Evolutionary conservation across 1,140 invertebrate species (phyloP).

Genomic region (Wasmannia auropunctata): DNA sequence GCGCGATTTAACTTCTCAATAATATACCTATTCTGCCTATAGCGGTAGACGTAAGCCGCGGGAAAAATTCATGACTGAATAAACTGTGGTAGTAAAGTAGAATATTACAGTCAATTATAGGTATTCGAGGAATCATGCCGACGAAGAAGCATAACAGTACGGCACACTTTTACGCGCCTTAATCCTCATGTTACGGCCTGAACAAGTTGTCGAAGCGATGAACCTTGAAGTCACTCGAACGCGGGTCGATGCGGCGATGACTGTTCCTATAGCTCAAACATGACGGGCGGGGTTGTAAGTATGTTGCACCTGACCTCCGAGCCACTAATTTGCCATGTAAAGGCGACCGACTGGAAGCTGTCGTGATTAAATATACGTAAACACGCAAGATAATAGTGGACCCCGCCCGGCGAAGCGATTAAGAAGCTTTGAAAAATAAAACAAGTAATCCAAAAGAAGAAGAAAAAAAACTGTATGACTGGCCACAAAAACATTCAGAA

Average conservation of each 20-base stretch:
- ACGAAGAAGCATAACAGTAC: neutral
- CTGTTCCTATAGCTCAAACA: neutral
- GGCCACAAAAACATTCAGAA: neutral
- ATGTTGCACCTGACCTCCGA: neutral
- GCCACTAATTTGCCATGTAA: conserved; percentile 9
- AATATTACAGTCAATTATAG: neutral
- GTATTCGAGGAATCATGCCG: neutral
- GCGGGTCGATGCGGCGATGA: neutral
- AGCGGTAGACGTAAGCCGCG: neutral
- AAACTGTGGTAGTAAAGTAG: neutral
- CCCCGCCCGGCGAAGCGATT: neutral
- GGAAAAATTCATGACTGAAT: neutral
- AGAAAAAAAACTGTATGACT: neutral
- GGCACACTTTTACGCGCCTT: neutral
- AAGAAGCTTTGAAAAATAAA: neutral
- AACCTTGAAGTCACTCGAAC: neutral
- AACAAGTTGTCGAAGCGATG: neutral
- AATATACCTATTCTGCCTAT: neutral
- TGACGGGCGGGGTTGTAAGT: neutral
- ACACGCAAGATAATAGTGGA: neutral
- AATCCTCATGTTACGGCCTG: neutral
- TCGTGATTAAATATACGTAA: neutral
- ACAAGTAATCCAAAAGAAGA: neutral
- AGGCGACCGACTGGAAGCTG: neutral
- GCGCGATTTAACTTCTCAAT: neutral